A percentile compares a stretch with the other conserved stretches of the same genome.
phyloP scores from a whole-genome alignment of 2,797 vertebrate genomes.

The Arctocebus calabarensis region DNA sequence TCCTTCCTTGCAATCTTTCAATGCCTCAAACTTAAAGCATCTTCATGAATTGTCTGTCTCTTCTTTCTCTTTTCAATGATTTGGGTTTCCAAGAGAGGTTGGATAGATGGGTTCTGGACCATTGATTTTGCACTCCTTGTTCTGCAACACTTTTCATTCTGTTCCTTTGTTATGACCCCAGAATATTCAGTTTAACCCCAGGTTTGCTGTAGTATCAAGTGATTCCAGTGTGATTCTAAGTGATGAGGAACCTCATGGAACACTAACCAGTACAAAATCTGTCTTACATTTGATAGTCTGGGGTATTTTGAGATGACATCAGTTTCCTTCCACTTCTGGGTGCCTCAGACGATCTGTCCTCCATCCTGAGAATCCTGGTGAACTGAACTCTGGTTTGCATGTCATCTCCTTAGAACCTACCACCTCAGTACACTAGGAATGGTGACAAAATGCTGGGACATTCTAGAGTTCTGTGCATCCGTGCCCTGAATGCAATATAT shows the following conservation, averaged over 20 bases:
- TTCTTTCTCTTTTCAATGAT: neutral
- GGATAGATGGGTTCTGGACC: neutral
- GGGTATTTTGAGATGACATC: neutral
- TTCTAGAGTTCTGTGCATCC: conserved; percentile 16
- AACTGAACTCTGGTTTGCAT: neutral
- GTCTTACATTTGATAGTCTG: neutral
- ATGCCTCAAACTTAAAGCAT: neutral
- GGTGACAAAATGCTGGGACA: neutral
- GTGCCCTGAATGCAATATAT: neutral
- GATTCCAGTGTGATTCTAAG: neutral
- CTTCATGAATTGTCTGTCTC: neutral
- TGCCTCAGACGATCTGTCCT: neutral
- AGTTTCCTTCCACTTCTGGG: neutral
- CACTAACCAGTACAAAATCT: neutral
- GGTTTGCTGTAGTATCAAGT: neutral
- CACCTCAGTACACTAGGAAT: neutral
- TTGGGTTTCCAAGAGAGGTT: neutral
- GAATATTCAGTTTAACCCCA: neutral
- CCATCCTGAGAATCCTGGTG: conserved; percentile 7
- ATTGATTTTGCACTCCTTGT: neutral
- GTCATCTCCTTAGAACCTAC: neutral
- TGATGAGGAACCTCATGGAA: neutral
- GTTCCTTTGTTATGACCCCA: neutral
- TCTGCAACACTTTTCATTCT: neutral
- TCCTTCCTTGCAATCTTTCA: neutral